Conservation (phyloP, 1,140 invertebrate species). For the Drosophila ironensis region DNA sequence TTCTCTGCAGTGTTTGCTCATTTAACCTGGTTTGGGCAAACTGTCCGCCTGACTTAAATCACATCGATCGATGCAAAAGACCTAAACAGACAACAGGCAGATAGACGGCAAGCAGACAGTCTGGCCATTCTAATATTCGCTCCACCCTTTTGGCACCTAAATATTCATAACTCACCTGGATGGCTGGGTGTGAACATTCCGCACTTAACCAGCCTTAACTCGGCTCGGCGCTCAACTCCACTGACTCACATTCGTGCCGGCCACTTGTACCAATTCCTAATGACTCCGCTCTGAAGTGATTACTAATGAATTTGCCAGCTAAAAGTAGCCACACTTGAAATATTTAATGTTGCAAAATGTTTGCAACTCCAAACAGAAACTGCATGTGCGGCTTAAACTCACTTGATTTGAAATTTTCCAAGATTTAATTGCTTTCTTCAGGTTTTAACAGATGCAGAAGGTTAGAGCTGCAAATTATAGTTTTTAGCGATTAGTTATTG, state of each 20-base stretch:
- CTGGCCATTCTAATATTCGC: conserved; percentile 17
- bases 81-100: no score
- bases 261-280: conserved; percentile 77
- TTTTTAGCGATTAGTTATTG: background rate
- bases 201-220: background rate
- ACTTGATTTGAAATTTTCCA: no score
- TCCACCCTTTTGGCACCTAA: background rate
- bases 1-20: conserved; percentile 43
- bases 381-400: no score
- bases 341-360: background rate
- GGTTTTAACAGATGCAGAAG: no score
- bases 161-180: background rate
- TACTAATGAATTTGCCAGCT: conserved; percentile 71
- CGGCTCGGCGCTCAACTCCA: conserved; percentile 12
- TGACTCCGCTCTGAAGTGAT: conserved; percentile 66
- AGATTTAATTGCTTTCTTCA: no score
- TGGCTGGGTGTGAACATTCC: conserved; percentile 19
- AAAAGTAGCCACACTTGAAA: conserved; percentile 51
- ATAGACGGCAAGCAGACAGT: no score
- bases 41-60: conserved; percentile 38
- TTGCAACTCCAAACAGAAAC: background rate
- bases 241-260: conserved; percentile 43
- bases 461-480: no score
- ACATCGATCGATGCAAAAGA: conserved; percentile 47
- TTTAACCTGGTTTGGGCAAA: conserved; percentile 46